These are phyloP conservation scores for Orchesella flavescens DNA, from an alignment of 2,888 invertebrate genomes.

Conservation along the genomic window DNA sequence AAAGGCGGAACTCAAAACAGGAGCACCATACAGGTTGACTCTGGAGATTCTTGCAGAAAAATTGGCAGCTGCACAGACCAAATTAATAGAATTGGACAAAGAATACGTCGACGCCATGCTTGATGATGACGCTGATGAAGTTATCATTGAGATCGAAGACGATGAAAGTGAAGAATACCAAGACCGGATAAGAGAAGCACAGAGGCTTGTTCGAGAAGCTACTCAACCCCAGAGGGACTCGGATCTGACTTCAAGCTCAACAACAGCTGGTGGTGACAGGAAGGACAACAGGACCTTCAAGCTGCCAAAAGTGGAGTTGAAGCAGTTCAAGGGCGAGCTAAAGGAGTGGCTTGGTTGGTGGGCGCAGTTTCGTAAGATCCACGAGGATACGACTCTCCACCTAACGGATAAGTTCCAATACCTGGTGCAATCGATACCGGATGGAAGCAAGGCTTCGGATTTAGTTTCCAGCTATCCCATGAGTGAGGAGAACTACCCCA, in stretches of 20 bases:
- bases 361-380: slow-evolving; percentile 71
- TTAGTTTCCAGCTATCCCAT: not conserved
- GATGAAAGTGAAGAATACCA: not conserved
- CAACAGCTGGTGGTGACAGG: not conserved
- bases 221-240: not conserved
- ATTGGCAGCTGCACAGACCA: too few relatives aligned
- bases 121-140: too few relatives aligned
- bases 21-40: too few relatives aligned
- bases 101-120: too few relatives aligned
- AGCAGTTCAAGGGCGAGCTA: slow-evolving; percentile 70
- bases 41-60: too few relatives aligned
- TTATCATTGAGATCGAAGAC: not conserved
- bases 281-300: slow-evolving; percentile 18
- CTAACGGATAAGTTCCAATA: slow-evolving; percentile 1
- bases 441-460: not conserved
- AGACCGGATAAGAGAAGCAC: not conserved
- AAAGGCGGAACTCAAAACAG: too few relatives aligned
- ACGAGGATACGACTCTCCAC: slow-evolving; percentile 65
- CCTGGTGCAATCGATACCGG: not conserved
- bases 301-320: slow-evolving; percentile 68
- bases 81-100: too few relatives aligned
- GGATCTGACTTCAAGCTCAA: not conserved
- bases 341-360: slow-evolving; percentile 72
- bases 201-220: not conserved
- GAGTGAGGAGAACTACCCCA: not conserved